Base-by-base conservation (phyloP, 2,113 vertebrate genomes). In the Spermophilus dauricus region DNA sequence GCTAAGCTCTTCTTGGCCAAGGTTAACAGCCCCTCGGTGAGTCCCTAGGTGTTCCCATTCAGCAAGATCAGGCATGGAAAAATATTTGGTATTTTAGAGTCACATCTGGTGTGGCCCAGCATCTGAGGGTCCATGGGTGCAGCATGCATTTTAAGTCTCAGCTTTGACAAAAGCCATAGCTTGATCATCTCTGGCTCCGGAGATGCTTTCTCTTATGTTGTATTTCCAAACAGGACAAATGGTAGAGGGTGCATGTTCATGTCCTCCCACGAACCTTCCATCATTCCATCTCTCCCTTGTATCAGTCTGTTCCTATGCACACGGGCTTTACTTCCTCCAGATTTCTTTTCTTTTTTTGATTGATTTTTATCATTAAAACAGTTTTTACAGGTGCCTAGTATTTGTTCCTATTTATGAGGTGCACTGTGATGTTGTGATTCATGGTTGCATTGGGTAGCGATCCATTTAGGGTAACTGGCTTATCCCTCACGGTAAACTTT, bases 101-200 rank as follows among this genome's bases (percentile, higher is more conserved):
- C 13, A 8, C 10, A 34, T 2, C 56, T 24, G 24, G 0, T 34
- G 17, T 14, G 32, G 26, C 32, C 11, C 37, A 76, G 5, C 10
- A 48, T 4, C 32, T 17, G 28, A 20, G 28, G 42, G 39, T 42
- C 51, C 37, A 48, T 11, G 42, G 17, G 18, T 4, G 4, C 10
- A 8, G 8, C 22, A 4, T 8, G 32, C 2, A 1, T 37, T 34
- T 48, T 26, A 45, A 48, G 30, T 39, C 32, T 51, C 2, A 56
- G 39, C 39, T 58, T 20, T 45, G 32, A 82, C 22, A 13, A n/a
- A 65, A 28, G 26, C 22, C 22, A 5, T 16, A 37, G n/a, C 20
- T 4, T 32, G 7, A 4, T 32, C 28, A 34, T 65, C 14, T 48
- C 28, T 22, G 10, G 4, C 53, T 69, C 37, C 28, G 16, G 8